phyloP scores from a whole-genome alignment of 2,888 invertebrate species.

The Orchesella flavescens region DNA sequence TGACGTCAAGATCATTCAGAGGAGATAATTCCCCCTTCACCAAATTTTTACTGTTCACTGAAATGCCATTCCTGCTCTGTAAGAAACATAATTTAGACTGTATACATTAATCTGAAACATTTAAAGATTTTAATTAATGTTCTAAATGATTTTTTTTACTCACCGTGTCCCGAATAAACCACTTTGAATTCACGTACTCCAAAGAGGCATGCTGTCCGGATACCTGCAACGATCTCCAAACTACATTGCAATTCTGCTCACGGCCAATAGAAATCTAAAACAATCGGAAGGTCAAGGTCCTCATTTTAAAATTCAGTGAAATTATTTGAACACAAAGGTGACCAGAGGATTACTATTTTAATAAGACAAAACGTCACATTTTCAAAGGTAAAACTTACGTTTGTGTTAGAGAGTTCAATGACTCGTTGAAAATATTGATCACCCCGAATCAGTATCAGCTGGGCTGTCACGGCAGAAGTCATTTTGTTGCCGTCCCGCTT shows the following conservation, averaged over 20 bases:
- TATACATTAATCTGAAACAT: too few relatives aligned
- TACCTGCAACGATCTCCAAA: conserved; percentile 67
- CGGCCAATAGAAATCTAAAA: conserved; percentile 65
- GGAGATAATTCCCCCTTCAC: conserved; percentile 48
- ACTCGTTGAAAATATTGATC: conserved; percentile 46
- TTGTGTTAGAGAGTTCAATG: conserved; percentile 46
- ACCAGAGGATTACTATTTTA: too few relatives aligned
- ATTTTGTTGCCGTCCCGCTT: conserved; percentile 48
- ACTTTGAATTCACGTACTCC: conserved; percentile 53
- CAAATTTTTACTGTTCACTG: conserved; percentile 59
- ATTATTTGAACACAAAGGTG: too few relatives aligned
- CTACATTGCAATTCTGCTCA: conserved; percentile 59
- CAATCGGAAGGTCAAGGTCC: background rate
- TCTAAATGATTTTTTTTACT: too few relatives aligned
- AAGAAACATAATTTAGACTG: background rate
- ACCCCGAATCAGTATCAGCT: conserved; percentile 58
- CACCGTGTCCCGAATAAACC: conserved; percentile 65
- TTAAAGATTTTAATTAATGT: too few relatives aligned
- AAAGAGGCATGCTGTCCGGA: conserved; percentile 66
- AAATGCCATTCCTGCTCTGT: conserved; percentile 70
- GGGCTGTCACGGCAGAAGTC: conserved; percentile 53
- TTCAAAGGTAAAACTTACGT: conserved; percentile 33
- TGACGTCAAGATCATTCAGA: conserved; percentile 61
- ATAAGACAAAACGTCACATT: background rate
- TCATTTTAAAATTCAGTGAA: background rate